Conservation (phyloP, 2,797 vertebrate genomes). For the Poeciliopsis gracilis region DNA sequence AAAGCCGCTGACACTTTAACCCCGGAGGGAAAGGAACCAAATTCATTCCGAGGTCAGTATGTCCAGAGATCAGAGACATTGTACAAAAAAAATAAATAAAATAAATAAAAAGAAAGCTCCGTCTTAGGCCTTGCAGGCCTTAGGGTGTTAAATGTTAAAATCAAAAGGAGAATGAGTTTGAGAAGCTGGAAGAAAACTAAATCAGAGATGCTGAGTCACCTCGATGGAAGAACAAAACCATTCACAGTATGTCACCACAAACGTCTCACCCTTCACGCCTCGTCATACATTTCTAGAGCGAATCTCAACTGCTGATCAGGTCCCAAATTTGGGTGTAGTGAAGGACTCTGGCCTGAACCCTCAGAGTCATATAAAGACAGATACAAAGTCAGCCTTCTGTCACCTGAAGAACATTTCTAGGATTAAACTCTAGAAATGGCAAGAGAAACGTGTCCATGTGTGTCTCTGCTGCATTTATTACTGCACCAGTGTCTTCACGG, state of each 20-base stretch:
- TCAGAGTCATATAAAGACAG: no score
- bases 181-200: background rate
- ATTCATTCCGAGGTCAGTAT: background rate
- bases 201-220: background rate
- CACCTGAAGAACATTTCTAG: no score
- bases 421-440: no score
- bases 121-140: background rate
- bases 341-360: no score
- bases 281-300: background rate
- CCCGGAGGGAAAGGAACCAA: background rate
- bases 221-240: background rate
- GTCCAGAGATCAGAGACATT: background rate
- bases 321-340: background rate
- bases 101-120: background rate
- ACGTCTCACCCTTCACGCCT: background rate
- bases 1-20: background rate
- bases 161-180: background rate
- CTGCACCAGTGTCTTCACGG: no score
- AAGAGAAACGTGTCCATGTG: no score
- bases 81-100: background rate
- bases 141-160: background rate
- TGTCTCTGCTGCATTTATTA: no score
- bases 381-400: no score
- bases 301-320: background rate
- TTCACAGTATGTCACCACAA: background rate